A percentile compares a stretch with the other conserved stretches of the same genome.
phyloP scores from a whole-genome alignment of 2,797 vertebrate species.

The Siniperca obscura region DNA sequence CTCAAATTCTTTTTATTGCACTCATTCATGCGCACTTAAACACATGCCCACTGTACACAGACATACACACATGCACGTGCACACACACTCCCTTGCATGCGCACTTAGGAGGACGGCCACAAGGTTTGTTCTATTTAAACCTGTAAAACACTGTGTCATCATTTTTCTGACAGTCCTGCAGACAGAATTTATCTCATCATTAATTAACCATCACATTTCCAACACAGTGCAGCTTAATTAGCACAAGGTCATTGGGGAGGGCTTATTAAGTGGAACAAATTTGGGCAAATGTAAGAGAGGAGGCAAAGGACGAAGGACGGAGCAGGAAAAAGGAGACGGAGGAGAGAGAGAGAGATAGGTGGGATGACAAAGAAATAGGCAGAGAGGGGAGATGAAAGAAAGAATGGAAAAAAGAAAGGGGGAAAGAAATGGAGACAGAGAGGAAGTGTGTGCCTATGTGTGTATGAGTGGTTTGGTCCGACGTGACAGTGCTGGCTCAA shows the following conservation, averaged over 20 bases:
- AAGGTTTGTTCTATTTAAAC: constrained; percentile 92
- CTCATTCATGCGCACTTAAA: constrained; percentile 41
- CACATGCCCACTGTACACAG: constrained; percentile 9
- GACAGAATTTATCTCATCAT: constrained; percentile 99
- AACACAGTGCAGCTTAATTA: constrained; percentile 99
- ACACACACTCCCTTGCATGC: constrained; percentile 31
- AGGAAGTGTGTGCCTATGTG: constrained; percentile 29
- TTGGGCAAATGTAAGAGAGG: constrained; percentile 95
- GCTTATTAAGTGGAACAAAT: constrained; percentile 99
- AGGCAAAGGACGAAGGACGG: constrained; percentile 75
- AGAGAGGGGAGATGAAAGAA: constrained; percentile 47
- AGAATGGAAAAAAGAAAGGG: constrained; percentile 39
- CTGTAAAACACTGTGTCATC: constrained; percentile 97
- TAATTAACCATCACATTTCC: constrained; percentile 99
- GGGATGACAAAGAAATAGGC: constrained; percentile 59
- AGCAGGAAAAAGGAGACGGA: constrained; percentile 27
- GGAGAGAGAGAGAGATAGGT: constrained; percentile 25
- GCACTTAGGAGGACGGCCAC: constrained; percentile 75
- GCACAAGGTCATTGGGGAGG: constrained; percentile 98
- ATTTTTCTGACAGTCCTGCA: constrained; percentile 98
- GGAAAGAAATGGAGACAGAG: constrained; percentile 18
- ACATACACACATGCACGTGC: neutral
- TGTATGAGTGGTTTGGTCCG: constrained; percentile 89
- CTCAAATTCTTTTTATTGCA: constrained; percentile 33
- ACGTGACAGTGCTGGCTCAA: constrained; percentile 91